phyloP scores from a whole-genome alignment of 2,113 vertebrate genomes.

The Ptychochromis oligacanthus region DNA sequence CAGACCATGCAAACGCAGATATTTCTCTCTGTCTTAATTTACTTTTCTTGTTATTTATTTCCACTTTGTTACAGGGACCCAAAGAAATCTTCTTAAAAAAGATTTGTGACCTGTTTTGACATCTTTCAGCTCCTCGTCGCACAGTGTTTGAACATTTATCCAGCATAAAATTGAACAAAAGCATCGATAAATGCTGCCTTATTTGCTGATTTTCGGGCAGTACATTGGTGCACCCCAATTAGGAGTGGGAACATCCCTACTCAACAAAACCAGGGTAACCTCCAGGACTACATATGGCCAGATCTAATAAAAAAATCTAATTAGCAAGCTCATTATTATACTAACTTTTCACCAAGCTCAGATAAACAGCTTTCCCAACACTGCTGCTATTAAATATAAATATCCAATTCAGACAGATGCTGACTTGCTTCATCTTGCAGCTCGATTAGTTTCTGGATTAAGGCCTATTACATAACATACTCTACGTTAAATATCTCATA shows the following conservation, averaged over 20 bases:
- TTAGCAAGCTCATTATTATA: conserved; percentile 2
- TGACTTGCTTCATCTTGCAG: not conserved
- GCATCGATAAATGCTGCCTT: not conserved
- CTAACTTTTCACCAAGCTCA: not conserved
- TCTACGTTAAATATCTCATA: not conserved
- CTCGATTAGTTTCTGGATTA: not conserved
- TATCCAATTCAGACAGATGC: not conserved
- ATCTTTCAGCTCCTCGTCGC: not conserved
- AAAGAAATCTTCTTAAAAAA: not conserved
- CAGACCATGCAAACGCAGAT: too few relatives aligned
- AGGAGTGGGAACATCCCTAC: not conserved
- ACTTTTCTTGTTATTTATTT: not conserved
- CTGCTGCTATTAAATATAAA: not conserved
- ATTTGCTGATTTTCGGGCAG: not conserved
- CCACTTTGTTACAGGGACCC: not conserved
- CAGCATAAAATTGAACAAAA: not conserved
- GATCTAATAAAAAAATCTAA: not conserved
- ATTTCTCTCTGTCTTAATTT: too few relatives aligned
- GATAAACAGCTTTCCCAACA: not conserved
- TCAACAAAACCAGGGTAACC: not conserved
- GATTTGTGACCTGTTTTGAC: not conserved
- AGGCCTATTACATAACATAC: not conserved
- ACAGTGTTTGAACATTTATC: not conserved
- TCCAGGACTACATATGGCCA: not conserved
- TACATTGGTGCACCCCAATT: not conserved